These are phyloP conservation scores for Discoglossus pictus DNA, from an alignment of 2,797 vertebrate species.

Conservation along the genomic window DNA sequence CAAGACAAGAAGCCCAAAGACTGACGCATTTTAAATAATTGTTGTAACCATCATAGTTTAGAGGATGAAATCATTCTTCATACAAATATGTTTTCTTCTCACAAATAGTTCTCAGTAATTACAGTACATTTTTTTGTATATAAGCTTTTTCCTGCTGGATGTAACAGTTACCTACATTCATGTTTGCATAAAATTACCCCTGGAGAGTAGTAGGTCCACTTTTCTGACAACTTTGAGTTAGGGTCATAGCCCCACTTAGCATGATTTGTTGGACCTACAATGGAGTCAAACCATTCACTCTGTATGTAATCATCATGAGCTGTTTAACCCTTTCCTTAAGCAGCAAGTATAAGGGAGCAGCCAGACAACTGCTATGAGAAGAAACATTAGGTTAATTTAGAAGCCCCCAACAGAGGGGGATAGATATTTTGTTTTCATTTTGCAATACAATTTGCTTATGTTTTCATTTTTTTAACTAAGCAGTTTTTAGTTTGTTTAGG, in stretches of 20 bases:
- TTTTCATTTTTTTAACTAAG: too few relatives aligned
- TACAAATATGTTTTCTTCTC: too few relatives aligned
- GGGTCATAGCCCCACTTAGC: constrained; percentile 41
- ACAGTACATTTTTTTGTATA: constrained; percentile 1
- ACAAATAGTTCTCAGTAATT: not conserved
- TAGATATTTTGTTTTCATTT: too few relatives aligned
- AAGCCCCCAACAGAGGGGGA: too few relatives aligned
- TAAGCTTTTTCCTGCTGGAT: constrained; percentile 26
- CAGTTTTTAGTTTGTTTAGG: too few relatives aligned
- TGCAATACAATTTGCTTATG: too few relatives aligned
- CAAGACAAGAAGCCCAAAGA: too few relatives aligned
- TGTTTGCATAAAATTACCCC: constrained; percentile 29
- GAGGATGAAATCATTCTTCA: too few relatives aligned
- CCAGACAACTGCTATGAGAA: too few relatives aligned
- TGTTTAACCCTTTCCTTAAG: constrained; percentile 1
- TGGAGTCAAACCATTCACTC: constrained; percentile 1
- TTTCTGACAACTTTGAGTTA: constrained; percentile 28
- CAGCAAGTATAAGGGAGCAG: not conserved
- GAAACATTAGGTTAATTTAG: too few relatives aligned
- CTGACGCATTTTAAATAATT: too few relatives aligned
- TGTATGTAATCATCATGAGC: constrained; percentile 2
- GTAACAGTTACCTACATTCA: constrained; percentile 10
- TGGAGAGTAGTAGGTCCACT: constrained; percentile 8
- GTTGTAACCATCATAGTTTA: too few relatives aligned
- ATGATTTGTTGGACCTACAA: constrained; percentile 37